Evolutionary conservation across 2,797 vertebrate species (phyloP), one percentile per base, ranked within the genome.

Genomic region (Onychomys torridus): DNA sequence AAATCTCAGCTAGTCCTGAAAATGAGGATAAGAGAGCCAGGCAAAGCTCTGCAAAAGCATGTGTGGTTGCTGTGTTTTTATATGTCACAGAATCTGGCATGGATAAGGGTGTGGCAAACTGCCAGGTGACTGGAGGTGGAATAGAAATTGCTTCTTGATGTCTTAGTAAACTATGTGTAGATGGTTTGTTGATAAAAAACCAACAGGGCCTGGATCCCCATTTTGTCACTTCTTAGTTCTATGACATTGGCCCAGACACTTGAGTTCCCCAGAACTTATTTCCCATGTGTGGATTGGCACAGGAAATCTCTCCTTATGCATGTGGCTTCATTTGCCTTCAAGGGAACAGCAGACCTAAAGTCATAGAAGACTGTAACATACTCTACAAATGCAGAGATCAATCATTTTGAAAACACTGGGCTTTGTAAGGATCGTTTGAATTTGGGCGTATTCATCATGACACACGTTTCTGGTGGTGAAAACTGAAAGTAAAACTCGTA

Each of bases 401-500:
- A 83, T 95, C 73, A 97, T 96, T 92, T 81, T 96, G 90, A 96
- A 97, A 97, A 69, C 69, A 27, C 82, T 78, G 71, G 32, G n/a
- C n/a, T 93, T 85, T 93, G 67, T 25, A 71, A 84, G 69, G 59
- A 91, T 37, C 86, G 4, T 79, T 52, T 86, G 87, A 95, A 93
- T 93, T 82, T 90, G 77, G 84, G 49, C 75, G 21, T 61, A 59
- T 77, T 55, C 27, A 93, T 92, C 59, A 90, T 96, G 87, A 93
- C 43, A 52, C 67, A 77, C 2, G 0, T 94, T 85, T 95, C 40
- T 6, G 57, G 40, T 84, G 29, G 59, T 93, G 88, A 94, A 97
- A 97, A 97, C 93, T 97, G 96, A 97, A 98, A 98, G 98, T 94
- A 97, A 97, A 97, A 97, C 95, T 89, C 32, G 10, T 25, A 43